phyloP scores from a whole-genome alignment of 2,888 invertebrate genomes.

The Geotrupes spiniger region DNA sequence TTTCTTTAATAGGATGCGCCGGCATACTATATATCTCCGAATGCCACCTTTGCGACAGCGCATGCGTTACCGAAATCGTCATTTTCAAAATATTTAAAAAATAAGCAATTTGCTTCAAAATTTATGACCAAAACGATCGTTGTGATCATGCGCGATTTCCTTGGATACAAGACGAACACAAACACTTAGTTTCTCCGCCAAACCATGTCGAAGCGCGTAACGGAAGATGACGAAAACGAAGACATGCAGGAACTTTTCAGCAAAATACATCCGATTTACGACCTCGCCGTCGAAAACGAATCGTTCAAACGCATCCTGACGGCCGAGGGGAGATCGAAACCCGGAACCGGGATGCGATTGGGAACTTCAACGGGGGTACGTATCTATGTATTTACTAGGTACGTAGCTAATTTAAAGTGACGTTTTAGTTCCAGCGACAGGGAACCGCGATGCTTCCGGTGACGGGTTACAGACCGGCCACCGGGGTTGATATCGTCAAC shows the following conservation, averaged over 20 bases:
- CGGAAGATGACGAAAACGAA: conserved; percentile 31
- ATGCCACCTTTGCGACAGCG: no score
- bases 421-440: conserved; percentile 50
- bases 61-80: no score
- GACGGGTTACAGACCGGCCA: conserved; percentile 48
- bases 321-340: conserved; percentile 42
- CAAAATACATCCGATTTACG: conserved; percentile 31
- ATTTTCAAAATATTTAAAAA: no score
- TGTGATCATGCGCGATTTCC: neutral
- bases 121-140: neutral
- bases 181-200: no score
- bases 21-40: no score
- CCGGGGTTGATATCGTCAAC: conserved; percentile 44
- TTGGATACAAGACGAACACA: neutral
- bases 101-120: neutral
- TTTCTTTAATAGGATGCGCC: no score
- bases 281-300: conserved; percentile 33
- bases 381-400: conserved; percentile 16
- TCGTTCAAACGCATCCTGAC: conserved; percentile 30
- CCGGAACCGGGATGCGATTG: conserved; percentile 54
- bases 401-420: no score
- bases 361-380: conserved; percentile 58
- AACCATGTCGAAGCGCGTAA: no score
- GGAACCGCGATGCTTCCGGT: conserved; percentile 38
- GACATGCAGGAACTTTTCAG: conserved; percentile 32